phyloP scores from a whole-genome alignment of 2,888 invertebrate species.

The Dicyrtoma fusca region DNA sequence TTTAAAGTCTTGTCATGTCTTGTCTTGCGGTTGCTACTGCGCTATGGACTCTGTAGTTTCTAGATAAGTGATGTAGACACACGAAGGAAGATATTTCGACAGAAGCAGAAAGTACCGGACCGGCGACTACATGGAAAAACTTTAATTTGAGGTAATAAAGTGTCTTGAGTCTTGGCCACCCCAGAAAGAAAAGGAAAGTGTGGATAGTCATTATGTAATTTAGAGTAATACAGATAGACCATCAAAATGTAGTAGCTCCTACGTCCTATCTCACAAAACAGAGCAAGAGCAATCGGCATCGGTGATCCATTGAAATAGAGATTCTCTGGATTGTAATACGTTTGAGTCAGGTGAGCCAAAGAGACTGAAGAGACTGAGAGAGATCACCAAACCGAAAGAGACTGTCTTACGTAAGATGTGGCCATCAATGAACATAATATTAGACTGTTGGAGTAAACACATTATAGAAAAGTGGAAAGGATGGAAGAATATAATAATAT shows the following conservation, averaged over 20 bases:
- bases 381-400: no score
- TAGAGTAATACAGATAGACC: constrained; percentile 25
- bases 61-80: constrained; percentile 17
- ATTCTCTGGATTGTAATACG: no score
- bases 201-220: constrained; percentile 38
- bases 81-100: constrained; percentile 11
- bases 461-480: no score
- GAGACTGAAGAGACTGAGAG: no score
- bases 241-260: background rate
- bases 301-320: no score
- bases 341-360: no score
- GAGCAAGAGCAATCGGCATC: background rate
- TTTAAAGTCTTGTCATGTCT: background rate
- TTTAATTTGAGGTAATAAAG: constrained; percentile 40
- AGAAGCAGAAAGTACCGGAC: constrained; percentile 10
- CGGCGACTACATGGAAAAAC: constrained; percentile 21
- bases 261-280: background rate
- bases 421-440: no score
- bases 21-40: constrained; percentile 4
- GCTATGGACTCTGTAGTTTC: no score
- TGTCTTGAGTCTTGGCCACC: constrained; percentile 38
- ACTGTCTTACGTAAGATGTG: no score
- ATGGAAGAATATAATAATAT: no score
- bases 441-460: no score
- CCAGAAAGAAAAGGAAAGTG: constrained; percentile 35